Evolutionary conservation across 2,888 invertebrate species (phyloP), one percentile per base, ranked within the genome.

Genomic region (Ischnura elegans): DNA sequence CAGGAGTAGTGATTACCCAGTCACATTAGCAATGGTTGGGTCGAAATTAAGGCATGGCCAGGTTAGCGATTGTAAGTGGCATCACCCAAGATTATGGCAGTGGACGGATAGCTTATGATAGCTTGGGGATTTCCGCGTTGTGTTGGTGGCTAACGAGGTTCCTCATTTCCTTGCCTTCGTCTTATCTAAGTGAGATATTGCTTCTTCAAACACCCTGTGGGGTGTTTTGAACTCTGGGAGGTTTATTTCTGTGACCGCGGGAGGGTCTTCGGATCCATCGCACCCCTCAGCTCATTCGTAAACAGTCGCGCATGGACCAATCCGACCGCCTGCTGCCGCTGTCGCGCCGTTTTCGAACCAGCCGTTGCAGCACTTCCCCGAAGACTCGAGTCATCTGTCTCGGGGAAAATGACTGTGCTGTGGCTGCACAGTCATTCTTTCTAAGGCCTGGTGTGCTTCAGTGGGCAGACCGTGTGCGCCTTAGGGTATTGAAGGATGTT

Each of bases 201-300:
- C 25, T 61, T 61, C 76, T 76, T 13, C 76, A 36, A 76, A 36
- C 76, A 36, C 29, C 76, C 29, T 76, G 76, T 76, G 76, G 76
- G 76, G 66, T 21, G 29, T 4, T 29, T 29, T 66, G 66, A 66
- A 66, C 66, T 45, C 47, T 21, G 85, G 43, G 86, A 13, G 45
- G 86, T 86, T 86, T 86, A 43, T 86, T 86, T 86, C 13, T 45
- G 86, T 86, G 43, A 19, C 86, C 45, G 16, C n/a, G 86, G 86
- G 25, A n/a, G 43, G 43, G 2, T 86, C 46, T 86, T 6, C 13
- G 86, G 86, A 45, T 36, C n/a, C 86, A 46, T 86, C 86, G 45
- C 86, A 46, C 46, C 85, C 86, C 76, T 25, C 86, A 45, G 25
- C 86, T 43, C 46, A 42, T 86, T 86, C 45, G 86, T 86, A 86